Evolutionary conservation across 2,888 invertebrate species (phyloP).

Genomic region (Stomorhina lunata): DNA sequence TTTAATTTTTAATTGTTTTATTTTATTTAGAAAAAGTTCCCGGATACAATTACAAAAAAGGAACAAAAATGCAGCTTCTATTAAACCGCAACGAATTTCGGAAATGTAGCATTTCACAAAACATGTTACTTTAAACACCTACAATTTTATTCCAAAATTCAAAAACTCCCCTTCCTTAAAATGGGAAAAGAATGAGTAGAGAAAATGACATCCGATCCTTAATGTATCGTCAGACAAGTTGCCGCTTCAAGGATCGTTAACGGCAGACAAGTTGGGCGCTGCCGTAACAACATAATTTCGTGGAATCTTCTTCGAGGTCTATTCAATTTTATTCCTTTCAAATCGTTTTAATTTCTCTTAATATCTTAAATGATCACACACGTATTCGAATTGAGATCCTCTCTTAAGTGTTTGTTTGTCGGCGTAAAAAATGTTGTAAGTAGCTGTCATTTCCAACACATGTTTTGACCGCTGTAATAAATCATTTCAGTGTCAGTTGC

Average conservation of each 20-base stretch:
- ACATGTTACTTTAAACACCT: constrained; percentile 48
- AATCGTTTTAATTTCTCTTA: constrained; percentile 14
- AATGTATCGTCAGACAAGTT: constrained; percentile 65
- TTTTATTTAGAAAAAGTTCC: constrained; percentile 1
- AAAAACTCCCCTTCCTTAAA: not conserved
- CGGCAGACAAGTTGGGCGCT: constrained; percentile 78
- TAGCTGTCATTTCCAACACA: constrained; percentile 80
- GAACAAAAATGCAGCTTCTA: not conserved
- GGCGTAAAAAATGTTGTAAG: constrained; percentile 76
- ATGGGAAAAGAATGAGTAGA: not conserved
- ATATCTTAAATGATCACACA: constrained; percentile 50
- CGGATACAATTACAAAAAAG: constrained; percentile 54
- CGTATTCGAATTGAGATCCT: not conserved
- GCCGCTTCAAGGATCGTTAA: constrained; percentile 68
- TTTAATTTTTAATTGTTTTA: constrained; percentile 47
- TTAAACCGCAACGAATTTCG: constrained; percentile 64
- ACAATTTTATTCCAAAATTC: not conserved
- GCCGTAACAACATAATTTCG: constrained; percentile 76
- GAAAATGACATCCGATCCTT: constrained; percentile 53
- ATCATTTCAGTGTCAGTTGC: constrained; percentile 76
- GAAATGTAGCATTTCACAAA: constrained; percentile 63
- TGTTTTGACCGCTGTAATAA: constrained; percentile 80
- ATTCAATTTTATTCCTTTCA: not conserved
- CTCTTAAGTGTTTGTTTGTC: constrained; percentile 64
- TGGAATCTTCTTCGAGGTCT: constrained; percentile 66